phyloP scores from a whole-genome alignment of 2,113 vertebrate species.

The Engystomops pustulosus region DNA sequence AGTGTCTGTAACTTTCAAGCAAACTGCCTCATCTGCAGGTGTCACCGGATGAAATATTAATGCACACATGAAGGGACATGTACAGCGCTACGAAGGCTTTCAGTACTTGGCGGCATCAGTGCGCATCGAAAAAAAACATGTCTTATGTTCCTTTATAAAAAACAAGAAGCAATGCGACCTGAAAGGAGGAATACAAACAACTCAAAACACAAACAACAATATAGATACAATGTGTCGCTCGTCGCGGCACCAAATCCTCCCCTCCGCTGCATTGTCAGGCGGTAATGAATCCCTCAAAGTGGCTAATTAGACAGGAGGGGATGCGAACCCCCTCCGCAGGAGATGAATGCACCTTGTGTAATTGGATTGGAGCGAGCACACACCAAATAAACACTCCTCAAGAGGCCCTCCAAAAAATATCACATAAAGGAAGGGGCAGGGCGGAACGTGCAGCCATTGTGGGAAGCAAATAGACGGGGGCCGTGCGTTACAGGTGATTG shows the following conservation, averaged over 20 bases:
- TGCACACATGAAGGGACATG: constrained; percentile 29
- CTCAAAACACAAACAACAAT: neutral
- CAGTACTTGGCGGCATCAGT: neutral
- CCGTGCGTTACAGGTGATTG: constrained; percentile 45
- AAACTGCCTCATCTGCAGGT: constrained; percentile 39
- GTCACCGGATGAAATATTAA: constrained; percentile 38
- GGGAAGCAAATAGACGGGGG: constrained; percentile 18
- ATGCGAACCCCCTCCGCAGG: neutral
- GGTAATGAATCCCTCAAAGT: constrained; percentile 24
- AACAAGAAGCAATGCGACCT: constrained; percentile 6
- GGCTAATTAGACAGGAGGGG: constrained; percentile 45
- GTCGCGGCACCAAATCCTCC: neutral
- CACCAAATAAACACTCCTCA: neutral
- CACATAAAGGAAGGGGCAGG: too few relatives aligned
- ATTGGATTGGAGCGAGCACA: neutral
- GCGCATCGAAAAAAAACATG: neutral
- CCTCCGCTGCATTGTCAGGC: constrained; percentile 3
- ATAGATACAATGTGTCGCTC: neutral
- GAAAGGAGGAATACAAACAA: constrained; percentile 6
- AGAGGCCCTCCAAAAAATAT: neutral
- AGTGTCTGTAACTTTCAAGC: constrained; percentile 34
- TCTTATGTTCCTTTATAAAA: constrained; percentile 36
- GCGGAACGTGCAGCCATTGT: constrained; percentile 35
- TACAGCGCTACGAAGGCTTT: neutral
- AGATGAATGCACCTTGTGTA: neutral